Base-by-base conservation (phyloP, 2,113 vertebrate species). In the Hemiprocne comata region DNA sequence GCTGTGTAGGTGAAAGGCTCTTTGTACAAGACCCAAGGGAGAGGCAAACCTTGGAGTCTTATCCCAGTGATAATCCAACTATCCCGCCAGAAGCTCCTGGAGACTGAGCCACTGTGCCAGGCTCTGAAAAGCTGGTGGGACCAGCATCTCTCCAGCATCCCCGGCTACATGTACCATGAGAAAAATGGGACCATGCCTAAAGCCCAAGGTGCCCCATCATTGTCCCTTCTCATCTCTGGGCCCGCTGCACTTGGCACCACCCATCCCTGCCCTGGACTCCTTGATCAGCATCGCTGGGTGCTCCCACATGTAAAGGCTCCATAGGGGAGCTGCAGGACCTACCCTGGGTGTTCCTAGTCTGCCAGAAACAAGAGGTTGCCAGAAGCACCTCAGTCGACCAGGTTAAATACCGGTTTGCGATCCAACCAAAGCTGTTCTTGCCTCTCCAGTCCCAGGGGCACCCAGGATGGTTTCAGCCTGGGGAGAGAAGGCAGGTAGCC, bases 371-470 rank as follows among this genome's bases (percentile, higher is more conserved):
- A 67, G 76, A 81, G 57, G 54, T 62, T n/a, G 20, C 13, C 33
- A 34, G 29, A 23, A 74, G 42, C 10, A 11, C 51, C 66, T 75
- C 42, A 9, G 54, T 33, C 5, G 3, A n/a, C 25, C 2, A 1
- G 67, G 46, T 89, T 85, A 65, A 95, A 69, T 19, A 64, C 4
- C 53, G 46, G 72, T 89, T 87, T 94, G 85, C 83, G 81, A 95
- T 51, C 28, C 0, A 0, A 14, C 15, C 42, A 73, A 38, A 53
- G 42, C 57, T 40, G 54, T 66, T 50, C 29, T 64, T 38, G 36
- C 23, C 23, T 23, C n/a, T 53, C 61, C 19, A 38, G n/a, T 94
- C 61, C 73, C 34, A n/a, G 24, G 19, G 34, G 17, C 33, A 46
- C 11, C 5, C 6, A 26, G 38, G 34, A 33, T 4, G 23, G 55